phyloP scores from a whole-genome alignment of 2,113 vertebrate species.

The Casuarius casuarius region DNA sequence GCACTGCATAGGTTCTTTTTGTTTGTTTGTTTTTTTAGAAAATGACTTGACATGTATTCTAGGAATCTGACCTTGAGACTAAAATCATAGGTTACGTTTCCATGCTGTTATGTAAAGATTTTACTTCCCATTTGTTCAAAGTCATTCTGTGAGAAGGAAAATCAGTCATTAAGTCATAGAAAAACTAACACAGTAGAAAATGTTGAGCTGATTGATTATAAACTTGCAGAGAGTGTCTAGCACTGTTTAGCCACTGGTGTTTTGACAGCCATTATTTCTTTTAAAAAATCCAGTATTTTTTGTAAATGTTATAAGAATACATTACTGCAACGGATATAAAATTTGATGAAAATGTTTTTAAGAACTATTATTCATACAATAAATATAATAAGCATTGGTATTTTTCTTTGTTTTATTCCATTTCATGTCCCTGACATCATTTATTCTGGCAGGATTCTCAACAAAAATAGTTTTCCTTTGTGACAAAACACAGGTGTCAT shows the following conservation, averaged over 20 bases:
- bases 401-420: neutral
- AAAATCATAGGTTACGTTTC: slow-evolving; percentile 77
- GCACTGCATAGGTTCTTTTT: neutral
- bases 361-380: neutral
- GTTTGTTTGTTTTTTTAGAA: slow-evolving; percentile 45
- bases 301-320: neutral
- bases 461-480: neutral
- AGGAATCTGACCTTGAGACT: slow-evolving; percentile 81
- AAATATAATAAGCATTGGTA: neutral
- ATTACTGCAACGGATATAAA: neutral
- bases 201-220: slow-evolving; percentile 79
- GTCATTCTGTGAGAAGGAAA: slow-evolving; percentile 72
- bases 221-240: slow-evolving; percentile 62
- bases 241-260: slow-evolving; percentile 68
- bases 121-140: slow-evolving; percentile 74
- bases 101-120: slow-evolving; percentile 75
- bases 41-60: slow-evolving; percentile 70
- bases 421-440: neutral
- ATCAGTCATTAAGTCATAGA: slow-evolving; percentile 88
- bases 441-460: neutral
- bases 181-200: slow-evolving; percentile 90
- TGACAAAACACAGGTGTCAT: neutral
- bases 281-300: neutral
- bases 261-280: slow-evolving; percentile 63
- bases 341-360: neutral